Evolutionary conservation across 1,140 invertebrate genomes (phyloP).

Genomic region (Lycorma delicatula): DNA sequence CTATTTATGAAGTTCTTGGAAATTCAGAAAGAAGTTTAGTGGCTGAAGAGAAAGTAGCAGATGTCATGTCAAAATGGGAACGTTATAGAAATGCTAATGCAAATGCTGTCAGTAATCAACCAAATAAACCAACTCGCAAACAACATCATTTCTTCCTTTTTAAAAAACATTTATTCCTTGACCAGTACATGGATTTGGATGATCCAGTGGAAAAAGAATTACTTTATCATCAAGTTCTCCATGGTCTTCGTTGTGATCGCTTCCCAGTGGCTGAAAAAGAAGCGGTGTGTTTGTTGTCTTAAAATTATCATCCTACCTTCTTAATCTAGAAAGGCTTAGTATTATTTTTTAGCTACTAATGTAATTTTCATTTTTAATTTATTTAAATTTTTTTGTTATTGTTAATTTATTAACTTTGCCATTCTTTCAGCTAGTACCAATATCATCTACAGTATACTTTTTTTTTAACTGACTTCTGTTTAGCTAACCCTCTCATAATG

Average conservation of each 20-base stretch:
- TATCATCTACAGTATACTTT: no score
- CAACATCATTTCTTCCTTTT: slow-evolving; percentile 60
- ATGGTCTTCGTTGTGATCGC: slow-evolving; percentile 78
- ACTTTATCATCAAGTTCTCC: slow-evolving; percentile 90
- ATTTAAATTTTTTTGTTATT: no score
- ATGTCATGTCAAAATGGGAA: slow-evolving; percentile 95
- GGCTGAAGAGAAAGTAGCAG: slow-evolving; percentile 80
- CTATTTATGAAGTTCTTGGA: slow-evolving; percentile 57
- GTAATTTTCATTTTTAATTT: no score
- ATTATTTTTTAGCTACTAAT: no score
- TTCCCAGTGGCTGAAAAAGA: slow-evolving; percentile 38
- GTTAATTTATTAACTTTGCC: no score
- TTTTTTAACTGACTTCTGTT: no score
- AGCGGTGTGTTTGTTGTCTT: slow-evolving; percentile 25
- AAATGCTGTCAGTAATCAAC: slow-evolving; percentile 27
- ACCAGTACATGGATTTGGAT: slow-evolving; percentile 70
- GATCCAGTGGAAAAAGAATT: slow-evolving; percentile 92
- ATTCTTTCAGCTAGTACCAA: no score
- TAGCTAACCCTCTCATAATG: no score
- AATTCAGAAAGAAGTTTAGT: slow-evolving; percentile 73
- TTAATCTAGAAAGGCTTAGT: no score
- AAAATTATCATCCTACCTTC: no score
- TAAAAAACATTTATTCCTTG: slow-evolving; percentile 90
- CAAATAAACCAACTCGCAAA: slow-evolving; percentile 35
- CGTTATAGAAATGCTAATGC: slow-evolving; percentile 56